Base-by-base conservation (phyloP, 2,888 invertebrate species). In the Anagyrus pseudococci region DNA sequence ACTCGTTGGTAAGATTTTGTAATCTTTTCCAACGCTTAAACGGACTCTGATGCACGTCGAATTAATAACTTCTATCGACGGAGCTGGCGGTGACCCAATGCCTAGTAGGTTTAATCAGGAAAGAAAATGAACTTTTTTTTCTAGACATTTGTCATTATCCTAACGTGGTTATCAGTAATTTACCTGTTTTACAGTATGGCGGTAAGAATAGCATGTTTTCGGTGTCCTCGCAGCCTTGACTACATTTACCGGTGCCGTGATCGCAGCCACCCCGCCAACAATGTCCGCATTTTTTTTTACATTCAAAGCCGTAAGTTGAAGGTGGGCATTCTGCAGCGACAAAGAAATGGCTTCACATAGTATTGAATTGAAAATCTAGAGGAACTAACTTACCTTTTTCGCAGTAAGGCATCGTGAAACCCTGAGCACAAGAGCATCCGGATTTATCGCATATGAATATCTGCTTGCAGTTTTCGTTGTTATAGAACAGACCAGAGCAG, bases 221-320 rank as follows among this genome's bases (percentile, higher is more conserved):
- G 0, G 44, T 6, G 4, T 58, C 57, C 1, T 66, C 13, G 44
- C 74, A 74, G 4, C 71, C 71, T 1, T 40, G 0, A 1, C 0
- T 20, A 37, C 75, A 75, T 0, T 15, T 4, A 13, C 75, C 75
- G 1, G 69, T 72, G 17, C 22, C 47, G 10, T 8, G 44, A 54
- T 67, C 20, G 29, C 75, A 75, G 10, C 6, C 4, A 0, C 19
- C 4, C 0, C 44, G 1, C 0, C 43, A 0, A 33, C 77, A 77
- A n/a, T 58, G 33, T 7, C 71, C 70, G 48, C 77, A 76, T 6
- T 15, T 49, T 19, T 70, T 23, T 17, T 60, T 55, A 48, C 78
- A 78, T 29, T 66, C 67, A 19, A 71, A 67, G 4, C 77, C 79
- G 26, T 73, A 79, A 3, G 2, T 62, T 4, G 63, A 61, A 4